phyloP scores from a whole-genome alignment of 2,888 invertebrate genomes.

The Callosobruchus maculatus region DNA sequence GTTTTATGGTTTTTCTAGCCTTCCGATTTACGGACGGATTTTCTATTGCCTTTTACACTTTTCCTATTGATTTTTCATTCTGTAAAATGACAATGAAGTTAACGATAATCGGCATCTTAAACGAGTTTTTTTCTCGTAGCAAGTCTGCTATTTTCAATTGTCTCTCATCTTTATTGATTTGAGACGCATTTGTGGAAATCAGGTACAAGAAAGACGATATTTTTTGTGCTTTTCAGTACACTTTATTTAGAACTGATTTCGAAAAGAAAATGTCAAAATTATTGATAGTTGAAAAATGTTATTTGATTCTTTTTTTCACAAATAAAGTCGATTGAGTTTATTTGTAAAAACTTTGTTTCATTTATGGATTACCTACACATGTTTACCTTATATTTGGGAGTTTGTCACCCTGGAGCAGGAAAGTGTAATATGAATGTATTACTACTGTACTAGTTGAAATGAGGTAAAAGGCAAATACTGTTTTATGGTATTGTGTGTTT shows the following conservation, averaged over 20 bases:
- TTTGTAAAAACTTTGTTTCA: constrained; percentile 27
- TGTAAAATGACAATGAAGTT: not conserved
- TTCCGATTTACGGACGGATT: not conserved
- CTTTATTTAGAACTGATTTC: constrained; percentile 4
- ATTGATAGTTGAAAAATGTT: constrained; percentile 22
- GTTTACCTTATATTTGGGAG: not conserved
- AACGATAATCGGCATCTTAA: not conserved
- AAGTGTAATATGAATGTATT: no score
- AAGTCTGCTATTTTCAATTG: not conserved
- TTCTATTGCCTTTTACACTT: not conserved
- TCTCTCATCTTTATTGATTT: not conserved
- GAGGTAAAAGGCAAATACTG: no score
- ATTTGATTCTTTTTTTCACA: constrained; percentile 29
- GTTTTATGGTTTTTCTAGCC: no score
- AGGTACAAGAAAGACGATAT: not conserved
- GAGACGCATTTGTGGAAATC: not conserved
- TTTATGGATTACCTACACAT: not conserved
- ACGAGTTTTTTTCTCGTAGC: not conserved
- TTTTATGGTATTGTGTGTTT: no score
- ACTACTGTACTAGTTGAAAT: no score
- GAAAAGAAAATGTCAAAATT: constrained; percentile 23
- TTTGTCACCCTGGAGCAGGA: no score
- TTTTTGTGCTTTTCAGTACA: constrained; percentile 1
- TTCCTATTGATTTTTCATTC: not conserved
- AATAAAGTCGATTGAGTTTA: constrained; percentile 32